Evolutionary conservation across 2,888 invertebrate species (phyloP), one percentile per base, ranked within the genome.

Genomic region (Psococerastis gibbosa): DNA sequence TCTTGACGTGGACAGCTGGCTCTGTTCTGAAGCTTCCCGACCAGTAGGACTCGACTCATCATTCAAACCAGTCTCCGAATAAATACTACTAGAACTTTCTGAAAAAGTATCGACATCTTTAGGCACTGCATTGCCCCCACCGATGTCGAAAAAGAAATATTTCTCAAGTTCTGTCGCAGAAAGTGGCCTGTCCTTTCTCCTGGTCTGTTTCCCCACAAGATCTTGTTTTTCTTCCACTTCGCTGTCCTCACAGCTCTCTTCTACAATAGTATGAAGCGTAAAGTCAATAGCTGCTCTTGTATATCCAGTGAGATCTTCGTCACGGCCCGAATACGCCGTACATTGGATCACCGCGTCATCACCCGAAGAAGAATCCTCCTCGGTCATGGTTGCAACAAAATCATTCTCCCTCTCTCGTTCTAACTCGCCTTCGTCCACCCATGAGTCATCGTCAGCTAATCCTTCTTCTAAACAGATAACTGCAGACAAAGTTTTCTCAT

Each of bases 221-320:
- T 11, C 8, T 27, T 27, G 6, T 48, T 61, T 45, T 52, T 57
- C 1, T 54, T 84, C 84, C 48, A 79, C 72, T 61, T 85, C 85
- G 60, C 88, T 88, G 61, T 91, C 91, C 64, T 91, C 89, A 60
- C 89, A 89, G 55, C 87, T 88, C 63, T 91, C 91, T 64, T 91
- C 91, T 22, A 88, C 79, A 52, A 91, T 91, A 1, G 91, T 91
- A 57, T 91, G 89, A 49, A 91, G 65, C 2, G 88, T 88, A 58
- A 88, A 87, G 62, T 89, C 87, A 55, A 88, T 77, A 1, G 78
- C 76, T 45, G 80, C 73, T 43, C 84, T 72, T 57, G 83, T 80
- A 57, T 84, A 87, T n/a, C 76, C 78, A 3, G 83, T 68, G 35
- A 84, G 67, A 49, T 85, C 85, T 48, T 84, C 84, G 54, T 87